Conservation (phyloP, 2,888 invertebrate species). For the Belgica antarctica region DNA sequence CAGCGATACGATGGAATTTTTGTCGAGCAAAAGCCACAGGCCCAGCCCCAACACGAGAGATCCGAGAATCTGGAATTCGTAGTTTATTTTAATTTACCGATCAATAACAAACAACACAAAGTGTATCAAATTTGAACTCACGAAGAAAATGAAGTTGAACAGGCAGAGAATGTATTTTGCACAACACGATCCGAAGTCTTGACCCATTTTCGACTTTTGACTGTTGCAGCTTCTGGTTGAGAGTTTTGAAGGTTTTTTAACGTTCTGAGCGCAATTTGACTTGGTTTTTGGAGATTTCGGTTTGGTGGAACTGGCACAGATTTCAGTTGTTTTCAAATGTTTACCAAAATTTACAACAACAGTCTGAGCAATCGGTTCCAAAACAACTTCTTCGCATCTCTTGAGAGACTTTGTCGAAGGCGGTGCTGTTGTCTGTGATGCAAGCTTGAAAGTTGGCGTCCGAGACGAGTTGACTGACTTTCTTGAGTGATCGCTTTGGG, state of each 20-base stretch:
- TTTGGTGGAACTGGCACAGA: no score
- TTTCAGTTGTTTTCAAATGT: no score
- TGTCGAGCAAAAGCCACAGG: slow-evolving; percentile 68
- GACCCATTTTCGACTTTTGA: slow-evolving; percentile 55
- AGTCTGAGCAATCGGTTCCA: no score
- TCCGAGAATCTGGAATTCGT: slow-evolving; percentile 57
- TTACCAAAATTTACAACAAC: no score
- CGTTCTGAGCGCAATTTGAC: no score
- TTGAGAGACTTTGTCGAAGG: no score
- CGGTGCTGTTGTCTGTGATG: no score
- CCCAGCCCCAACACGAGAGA: slow-evolving; percentile 65
- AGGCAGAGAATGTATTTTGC: slow-evolving; percentile 70
- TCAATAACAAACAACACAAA: no score
- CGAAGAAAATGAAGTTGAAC: slow-evolving; percentile 71
- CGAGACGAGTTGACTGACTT: not conserved
- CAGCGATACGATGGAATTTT: slow-evolving; percentile 64
- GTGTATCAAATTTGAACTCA: slow-evolving; percentile 58
- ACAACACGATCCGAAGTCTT: slow-evolving; percentile 63
- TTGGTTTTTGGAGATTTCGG: no score
- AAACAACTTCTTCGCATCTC: no score
- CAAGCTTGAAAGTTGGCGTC: not conserved
- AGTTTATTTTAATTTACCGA: no score
- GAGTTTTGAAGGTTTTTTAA: not conserved
- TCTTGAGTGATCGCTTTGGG: not conserved
- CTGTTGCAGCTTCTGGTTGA: not conserved